A percentile compares a stretch with the other conserved stretches of the same genome.
These are phyloP conservation scores for Buphagus erythrorhynchus DNA, from an alignment of 2,797 vertebrate species.

Conservation along the genomic window DNA sequence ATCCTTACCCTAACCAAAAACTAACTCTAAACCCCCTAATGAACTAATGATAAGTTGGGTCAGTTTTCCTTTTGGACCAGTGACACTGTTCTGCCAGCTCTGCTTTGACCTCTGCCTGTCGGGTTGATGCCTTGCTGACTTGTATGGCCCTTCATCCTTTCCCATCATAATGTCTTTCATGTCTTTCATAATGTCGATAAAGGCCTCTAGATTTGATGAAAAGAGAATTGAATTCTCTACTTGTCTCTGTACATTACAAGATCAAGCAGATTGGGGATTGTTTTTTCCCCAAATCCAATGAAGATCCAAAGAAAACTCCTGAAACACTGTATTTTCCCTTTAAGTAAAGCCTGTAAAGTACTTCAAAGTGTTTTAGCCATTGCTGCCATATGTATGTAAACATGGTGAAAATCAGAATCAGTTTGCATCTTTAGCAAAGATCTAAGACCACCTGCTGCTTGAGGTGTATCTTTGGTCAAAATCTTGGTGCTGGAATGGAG, in stretches of 20 bases:
- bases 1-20: background rate
- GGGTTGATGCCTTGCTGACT: background rate
- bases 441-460: background rate
- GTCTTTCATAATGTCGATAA: background rate
- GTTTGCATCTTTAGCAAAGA: background rate
- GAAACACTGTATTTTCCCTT: background rate
- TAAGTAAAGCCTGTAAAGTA: background rate
- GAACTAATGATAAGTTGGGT: background rate
- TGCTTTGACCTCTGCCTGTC: background rate
- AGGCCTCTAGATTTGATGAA: background rate
- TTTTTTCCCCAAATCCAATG: background rate
- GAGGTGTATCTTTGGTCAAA: background rate
- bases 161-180: background rate
- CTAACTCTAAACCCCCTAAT: background rate
- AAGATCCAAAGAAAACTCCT: background rate
- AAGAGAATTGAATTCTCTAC: background rate
- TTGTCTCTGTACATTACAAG: background rate
- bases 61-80: too few species aligned
- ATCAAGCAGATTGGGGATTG: rapidly evolving
- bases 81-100: background rate
- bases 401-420: background rate
- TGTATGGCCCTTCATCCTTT: background rate
- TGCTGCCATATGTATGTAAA: background rate
- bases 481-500: background rate
- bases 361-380: background rate